phyloP scores from a whole-genome alignment of 2,113 vertebrate genomes.

The Bos taurus region ARS-UCD2.0 NC_037329.1:34292501-34293000 shows the following conservation, averaged over 20 bases:
- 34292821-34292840: slow-evolving; percentile 32
- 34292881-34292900: slow-evolving; percentile 48
- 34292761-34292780: background rate
- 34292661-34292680: background rate
- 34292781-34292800: slow-evolving; percentile 6
- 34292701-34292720: slow-evolving; percentile 22
- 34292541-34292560: slow-evolving; percentile 75
- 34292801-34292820: slow-evolving; percentile 14
- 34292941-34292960: slow-evolving; percentile 13
- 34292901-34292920: slow-evolving; percentile 13
- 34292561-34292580: slow-evolving; percentile 75
- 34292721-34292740: slow-evolving; percentile 19
- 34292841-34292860: background rate
- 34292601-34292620: slow-evolving; percentile 50
- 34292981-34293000: slow-evolving; percentile 27
- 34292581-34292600: slow-evolving; percentile 65
- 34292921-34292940: slow-evolving; percentile 43
- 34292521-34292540: slow-evolving; percentile 80
- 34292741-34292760: slow-evolving; percentile 3
- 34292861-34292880: background rate
- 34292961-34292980: slow-evolving; percentile 5
- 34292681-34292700: background rate
- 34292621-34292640: slow-evolving; percentile 15
- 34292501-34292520: slow-evolving; percentile 75
- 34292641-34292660: slow-evolving; percentile 78